phyloP scores from a whole-genome alignment of 2,113 vertebrate genomes.

The Reinhardtius hippoglossoides region DNA sequence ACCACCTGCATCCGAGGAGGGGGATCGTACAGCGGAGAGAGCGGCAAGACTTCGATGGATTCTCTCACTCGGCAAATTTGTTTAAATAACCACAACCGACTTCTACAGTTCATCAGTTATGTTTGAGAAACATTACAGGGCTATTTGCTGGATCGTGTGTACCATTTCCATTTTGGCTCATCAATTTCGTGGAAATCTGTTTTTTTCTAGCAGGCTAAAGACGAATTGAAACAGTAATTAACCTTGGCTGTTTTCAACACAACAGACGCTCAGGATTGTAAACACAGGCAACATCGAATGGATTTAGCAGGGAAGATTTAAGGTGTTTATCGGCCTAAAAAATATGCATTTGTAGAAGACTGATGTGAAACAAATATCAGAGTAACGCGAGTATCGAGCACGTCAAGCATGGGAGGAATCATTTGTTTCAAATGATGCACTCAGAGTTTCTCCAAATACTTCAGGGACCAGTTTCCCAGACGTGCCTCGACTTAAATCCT shows the following conservation, averaged over 20 bases:
- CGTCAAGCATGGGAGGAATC: conserved; percentile 1
- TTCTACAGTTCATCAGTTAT: conserved; percentile 13
- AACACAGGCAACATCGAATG: conserved; percentile 4
- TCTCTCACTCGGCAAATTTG: conserved; percentile 14
- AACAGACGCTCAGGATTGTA: not conserved
- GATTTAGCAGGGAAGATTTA: not conserved
- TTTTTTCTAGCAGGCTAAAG: conserved; percentile 35
- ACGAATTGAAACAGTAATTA: conserved; percentile 6
- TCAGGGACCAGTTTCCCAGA: conserved; percentile 15
- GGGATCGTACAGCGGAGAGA: not conserved
- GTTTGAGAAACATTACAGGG: not conserved
- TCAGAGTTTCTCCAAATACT: conserved; percentile 32
- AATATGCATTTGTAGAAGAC: conserved; percentile 1
- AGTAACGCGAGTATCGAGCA: not conserved
- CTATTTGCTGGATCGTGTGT: conserved; percentile 9
- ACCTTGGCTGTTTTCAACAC: not conserved
- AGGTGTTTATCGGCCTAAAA: not conserved
- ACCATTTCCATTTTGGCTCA: conserved; percentile 12
- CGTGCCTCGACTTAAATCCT: conserved; percentile 14
- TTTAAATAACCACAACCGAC: conserved; percentile 27
- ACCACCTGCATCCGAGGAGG: conserved; percentile 14
- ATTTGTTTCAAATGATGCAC: conserved; percentile 15
- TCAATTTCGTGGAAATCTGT: conserved; percentile 13
- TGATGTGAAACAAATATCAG: not conserved
- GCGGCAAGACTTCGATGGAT: not conserved